A percentile compares a stretch with the other conserved stretches of the same genome.
These are phyloP conservation scores for Sorex maritimensis DNA, from an alignment of 2,797 vertebrate genomes.

Conservation along the genomic window DNA sequence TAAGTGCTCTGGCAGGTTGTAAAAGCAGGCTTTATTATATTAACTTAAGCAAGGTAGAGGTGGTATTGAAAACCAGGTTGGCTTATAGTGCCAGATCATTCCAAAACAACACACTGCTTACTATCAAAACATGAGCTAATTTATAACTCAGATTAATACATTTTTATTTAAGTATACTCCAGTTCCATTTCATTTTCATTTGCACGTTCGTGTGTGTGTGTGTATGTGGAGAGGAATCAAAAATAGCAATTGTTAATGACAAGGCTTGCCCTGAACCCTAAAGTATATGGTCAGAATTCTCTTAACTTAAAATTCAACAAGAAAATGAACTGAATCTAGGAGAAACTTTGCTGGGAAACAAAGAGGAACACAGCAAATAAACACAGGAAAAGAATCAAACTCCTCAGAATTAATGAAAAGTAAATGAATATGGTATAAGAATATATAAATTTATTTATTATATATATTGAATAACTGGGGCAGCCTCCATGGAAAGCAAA, in stretches of 20 bases:
- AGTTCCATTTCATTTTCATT: constrained; percentile 10
- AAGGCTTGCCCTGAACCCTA: background rate
- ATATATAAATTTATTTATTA: background rate
- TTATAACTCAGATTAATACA: background rate
- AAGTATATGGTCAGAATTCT: background rate
- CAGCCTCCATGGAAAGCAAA: background rate
- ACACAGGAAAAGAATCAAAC: constrained; percentile 8
- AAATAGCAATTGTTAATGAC: constrained; percentile 19
- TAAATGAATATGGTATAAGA: constrained; percentile 13
- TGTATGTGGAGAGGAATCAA: background rate
- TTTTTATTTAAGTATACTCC: background rate
- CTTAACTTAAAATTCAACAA: background rate
- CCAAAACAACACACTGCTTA: background rate
- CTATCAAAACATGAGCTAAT: constrained; percentile 15
- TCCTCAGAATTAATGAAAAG: constrained; percentile 37
- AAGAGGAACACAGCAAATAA: constrained; percentile 29
- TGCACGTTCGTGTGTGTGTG: background rate
- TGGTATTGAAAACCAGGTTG: background rate
- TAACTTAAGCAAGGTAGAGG: background rate
- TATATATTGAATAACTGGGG: background rate
- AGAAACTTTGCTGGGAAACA: background rate
- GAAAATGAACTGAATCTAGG: constrained; percentile 18
- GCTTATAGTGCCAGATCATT: background rate
- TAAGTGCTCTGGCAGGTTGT: background rate
- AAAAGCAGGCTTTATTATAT: background rate